Evolutionary conservation across 2,797 vertebrate genomes (phyloP), one percentile per base, ranked within the genome.

Genomic region (Pipistrellus pipistrellus): DNA sequence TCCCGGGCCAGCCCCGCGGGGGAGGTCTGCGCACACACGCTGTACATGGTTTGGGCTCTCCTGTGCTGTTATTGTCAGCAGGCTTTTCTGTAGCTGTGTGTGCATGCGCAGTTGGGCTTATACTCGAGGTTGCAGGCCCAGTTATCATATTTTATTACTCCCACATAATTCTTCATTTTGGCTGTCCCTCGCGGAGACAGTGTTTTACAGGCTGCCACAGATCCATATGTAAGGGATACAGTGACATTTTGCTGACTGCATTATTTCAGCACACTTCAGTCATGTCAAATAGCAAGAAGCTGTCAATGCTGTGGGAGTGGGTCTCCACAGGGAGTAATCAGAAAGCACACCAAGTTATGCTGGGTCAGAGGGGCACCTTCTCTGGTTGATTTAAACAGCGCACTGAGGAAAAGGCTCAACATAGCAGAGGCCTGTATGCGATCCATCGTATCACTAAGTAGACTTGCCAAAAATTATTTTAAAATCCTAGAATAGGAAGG

Each of bases 131-230:
- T 95, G 71, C 94, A 96, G 88, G 89, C 88, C 88, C 92, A 55
- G 84, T 95, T 95, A 85, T 68, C 96, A 91, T 94, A 93, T 94
- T 91, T 93, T 85, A 57, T 90, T 88, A 85, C 88, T 95, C 89
- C 90, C 85, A 90, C 90, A 53, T 90, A 95, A 82, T 91, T 93
- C 73, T 93, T 85, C 75, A 73, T 91, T 96, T 90, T 92, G 80
- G 69, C 92, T 85, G 71, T 88, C 73, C 87, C 90, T 95, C 84
- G 9, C 27, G 55, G 72, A 95, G 82, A 73, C 69, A 78, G 21
- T 91, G 76, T 75, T 95, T 82, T 88, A 48, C 62, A 82, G 71
- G 66, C 89, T 80, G 76, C 82, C 78, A 30, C 78, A 86, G 81
- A 96, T 85, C 48, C 68, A 14, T 84, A 32, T 91, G 80, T 94